phyloP scores from a whole-genome alignment of 2,888 invertebrate genomes.

The Hypomecis punctinalis region DNA sequence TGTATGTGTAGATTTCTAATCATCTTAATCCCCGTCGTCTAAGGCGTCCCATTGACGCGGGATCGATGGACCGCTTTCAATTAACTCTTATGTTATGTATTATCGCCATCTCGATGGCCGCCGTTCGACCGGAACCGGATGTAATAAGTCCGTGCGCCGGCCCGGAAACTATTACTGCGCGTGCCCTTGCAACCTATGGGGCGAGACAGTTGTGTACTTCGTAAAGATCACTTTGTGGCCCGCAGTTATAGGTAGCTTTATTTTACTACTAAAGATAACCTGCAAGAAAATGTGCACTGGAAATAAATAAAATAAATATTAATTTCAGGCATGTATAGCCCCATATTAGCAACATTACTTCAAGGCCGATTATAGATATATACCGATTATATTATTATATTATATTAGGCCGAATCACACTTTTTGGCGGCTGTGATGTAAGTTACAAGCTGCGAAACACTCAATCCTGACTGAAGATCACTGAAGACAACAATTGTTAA shows the following conservation, averaged over 20 bases:
- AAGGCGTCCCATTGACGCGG: background rate
- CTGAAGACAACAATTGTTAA: too few species aligned
- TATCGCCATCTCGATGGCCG: constrained; percentile 54
- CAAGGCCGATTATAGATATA: too few species aligned
- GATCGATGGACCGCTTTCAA: constrained; percentile 57
- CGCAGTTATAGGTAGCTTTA: background rate
- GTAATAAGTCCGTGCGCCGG: constrained; percentile 65
- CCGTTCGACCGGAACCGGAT: constrained; percentile 58
- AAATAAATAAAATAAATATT: too few species aligned
- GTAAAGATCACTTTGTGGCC: background rate
- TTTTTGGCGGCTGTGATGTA: too few species aligned
- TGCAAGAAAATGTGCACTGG: too few species aligned
- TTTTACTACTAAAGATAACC: too few species aligned
- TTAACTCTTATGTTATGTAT: constrained; percentile 61
- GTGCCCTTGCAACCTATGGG: constrained; percentile 6
- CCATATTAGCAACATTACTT: too few species aligned
- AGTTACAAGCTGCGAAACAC: too few species aligned
- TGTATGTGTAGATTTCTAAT: constrained; percentile 14
- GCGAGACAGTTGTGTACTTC: constrained; percentile 4
- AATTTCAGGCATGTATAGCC: too few species aligned
- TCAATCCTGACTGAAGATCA: too few species aligned
- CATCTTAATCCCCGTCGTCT: constrained; percentile 8
- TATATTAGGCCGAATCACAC: too few species aligned
- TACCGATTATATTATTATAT: too few species aligned
- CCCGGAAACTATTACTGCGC: constrained; percentile 66